phyloP scores from a whole-genome alignment of 2,113 vertebrate genomes.

The Gnathonemus longibarbis region DNA sequence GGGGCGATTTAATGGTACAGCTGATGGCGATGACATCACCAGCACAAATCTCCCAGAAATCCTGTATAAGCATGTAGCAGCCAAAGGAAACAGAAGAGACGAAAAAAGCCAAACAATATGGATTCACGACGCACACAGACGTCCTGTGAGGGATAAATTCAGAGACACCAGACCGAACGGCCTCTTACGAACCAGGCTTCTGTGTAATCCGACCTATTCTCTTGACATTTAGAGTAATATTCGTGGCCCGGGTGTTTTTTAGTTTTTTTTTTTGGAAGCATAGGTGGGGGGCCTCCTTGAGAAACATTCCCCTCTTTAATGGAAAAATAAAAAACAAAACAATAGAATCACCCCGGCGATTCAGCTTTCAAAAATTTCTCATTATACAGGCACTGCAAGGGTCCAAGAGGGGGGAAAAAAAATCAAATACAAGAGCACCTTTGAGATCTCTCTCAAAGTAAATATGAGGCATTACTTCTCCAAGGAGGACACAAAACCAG shows the following conservation, averaged over 20 bases:
- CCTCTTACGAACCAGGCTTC: background rate
- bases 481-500: background rate
- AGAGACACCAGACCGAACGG: background rate
- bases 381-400: background rate
- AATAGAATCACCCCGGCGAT: background rate
- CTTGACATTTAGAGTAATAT: background rate
- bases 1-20: background rate
- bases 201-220: background rate
- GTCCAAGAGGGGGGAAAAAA: background rate
- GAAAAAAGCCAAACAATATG: background rate
- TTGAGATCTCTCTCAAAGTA: background rate
- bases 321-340: background rate
- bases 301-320: background rate
- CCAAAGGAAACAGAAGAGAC: background rate
- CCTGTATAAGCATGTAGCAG: background rate
- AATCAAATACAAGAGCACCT: background rate
- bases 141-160: background rate
- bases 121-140: background rate
- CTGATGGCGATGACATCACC: too few relatives aligned
- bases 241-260: background rate
- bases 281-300: background rate
- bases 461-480: background rate
- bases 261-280: background rate
- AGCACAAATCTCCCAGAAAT: background rate
- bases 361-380: background rate